These are phyloP conservation scores for Momotus momota DNA, from an alignment of 2,797 vertebrate species.

Conservation along the genomic window DNA sequence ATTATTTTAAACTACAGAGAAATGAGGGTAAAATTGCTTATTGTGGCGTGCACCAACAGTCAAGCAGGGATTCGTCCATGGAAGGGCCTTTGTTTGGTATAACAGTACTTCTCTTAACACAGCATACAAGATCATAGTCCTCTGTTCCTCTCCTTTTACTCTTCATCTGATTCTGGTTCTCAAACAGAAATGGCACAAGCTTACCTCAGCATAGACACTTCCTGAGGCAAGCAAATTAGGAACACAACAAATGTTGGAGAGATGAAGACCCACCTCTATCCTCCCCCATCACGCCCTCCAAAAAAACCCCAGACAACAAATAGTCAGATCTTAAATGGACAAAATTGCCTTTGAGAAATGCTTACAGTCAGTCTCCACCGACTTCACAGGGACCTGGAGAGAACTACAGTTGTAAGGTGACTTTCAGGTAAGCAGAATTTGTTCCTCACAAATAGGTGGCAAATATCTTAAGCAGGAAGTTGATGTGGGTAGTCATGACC, in stretches of 20 bases:
- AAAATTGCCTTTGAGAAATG: background rate
- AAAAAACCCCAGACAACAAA: background rate
- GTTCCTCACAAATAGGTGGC: background rate
- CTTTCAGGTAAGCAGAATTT: background rate
- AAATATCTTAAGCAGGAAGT: background rate
- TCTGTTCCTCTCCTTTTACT: background rate
- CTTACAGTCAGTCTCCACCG: background rate
- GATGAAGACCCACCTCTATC: background rate
- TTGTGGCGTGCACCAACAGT: background rate
- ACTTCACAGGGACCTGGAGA: background rate
- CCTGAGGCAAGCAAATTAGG: background rate
- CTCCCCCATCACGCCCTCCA: accelerated
- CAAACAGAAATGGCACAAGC: background rate
- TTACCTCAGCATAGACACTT: background rate
- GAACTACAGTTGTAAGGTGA: background rate
- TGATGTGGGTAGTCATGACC: background rate
- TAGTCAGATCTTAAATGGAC: background rate
- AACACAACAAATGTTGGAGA: background rate
- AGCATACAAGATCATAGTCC: background rate
- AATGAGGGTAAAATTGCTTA: background rate
- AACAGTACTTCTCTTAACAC: background rate
- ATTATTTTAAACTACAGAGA: background rate
- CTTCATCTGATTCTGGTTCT: background rate
- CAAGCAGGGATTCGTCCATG: background rate
- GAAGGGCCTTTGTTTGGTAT: background rate